phyloP scores from a whole-genome alignment of 2,113 vertebrate genomes.

The Zosterops japonicus region DNA sequence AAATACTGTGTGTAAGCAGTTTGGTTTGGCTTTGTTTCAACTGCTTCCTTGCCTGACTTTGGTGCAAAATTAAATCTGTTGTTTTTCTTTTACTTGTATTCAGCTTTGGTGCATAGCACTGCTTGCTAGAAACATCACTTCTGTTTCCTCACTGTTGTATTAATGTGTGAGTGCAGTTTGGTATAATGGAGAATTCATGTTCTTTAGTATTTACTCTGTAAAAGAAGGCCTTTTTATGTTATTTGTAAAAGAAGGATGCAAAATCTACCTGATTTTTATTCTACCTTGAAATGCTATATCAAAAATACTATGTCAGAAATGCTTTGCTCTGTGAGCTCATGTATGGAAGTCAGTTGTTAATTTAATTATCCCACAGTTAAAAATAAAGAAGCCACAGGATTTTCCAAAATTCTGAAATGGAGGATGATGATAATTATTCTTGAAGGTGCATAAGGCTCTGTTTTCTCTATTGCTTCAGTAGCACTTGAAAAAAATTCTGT shows the following conservation, averaged over 20 bases:
- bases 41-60: background rate
- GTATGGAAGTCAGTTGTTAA: background rate
- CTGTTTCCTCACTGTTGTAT: background rate
- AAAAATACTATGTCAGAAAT: background rate
- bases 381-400: background rate
- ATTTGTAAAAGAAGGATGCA: background rate
- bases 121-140: background rate
- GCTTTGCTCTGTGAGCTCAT: background rate
- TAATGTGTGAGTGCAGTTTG: background rate
- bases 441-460: background rate
- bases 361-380: background rate
- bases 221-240: background rate
- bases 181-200: background rate
- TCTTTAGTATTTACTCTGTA: background rate
- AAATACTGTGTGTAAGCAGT: background rate
- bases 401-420: background rate
- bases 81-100: background rate
- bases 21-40: slow-evolving; percentile 24
- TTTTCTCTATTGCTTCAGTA: background rate
- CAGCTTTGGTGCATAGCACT: background rate
- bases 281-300: background rate
- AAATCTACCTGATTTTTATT: background rate
- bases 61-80: background rate
- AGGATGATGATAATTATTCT: background rate
- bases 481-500: background rate